Base-by-base conservation (phyloP, 2,797 vertebrate genomes). In the Tolypeutes matacus region DNA sequence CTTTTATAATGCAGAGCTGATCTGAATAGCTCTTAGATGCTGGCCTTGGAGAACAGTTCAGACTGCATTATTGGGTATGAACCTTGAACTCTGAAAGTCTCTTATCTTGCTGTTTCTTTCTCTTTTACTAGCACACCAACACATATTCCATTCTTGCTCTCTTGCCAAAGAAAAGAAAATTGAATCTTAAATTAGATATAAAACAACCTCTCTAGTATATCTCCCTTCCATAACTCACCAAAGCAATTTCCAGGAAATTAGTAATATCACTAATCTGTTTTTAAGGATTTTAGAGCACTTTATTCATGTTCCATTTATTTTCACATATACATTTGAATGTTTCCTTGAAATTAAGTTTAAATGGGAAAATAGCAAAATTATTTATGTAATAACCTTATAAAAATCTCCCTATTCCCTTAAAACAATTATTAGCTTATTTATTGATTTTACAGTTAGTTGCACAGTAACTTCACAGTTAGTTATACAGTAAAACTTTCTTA, bases 1-100 rank as follows among this genome's bases (percentile, higher is more conserved):
- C 53, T 98, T 93, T 81, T 72, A 92, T 86, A 94, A 58, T 15
- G 5, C 27, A 95, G 31, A 70, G 93, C 60, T 87, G 17, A 82
- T 87, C 7, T 91, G 34, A 93, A 85, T 80, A 81, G 25, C 31
- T 87, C 77, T 95, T 82, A 31, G 73, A 92, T 36, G 36, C 25
- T 87, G 77, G 56, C 46, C 93, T 96, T 95, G 83, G 73, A 87
- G 56, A 72, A 49, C 25, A 86, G 70, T 93, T 76, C 31, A 89
- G 17, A 89, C 8, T 81, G 46, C 7, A 69, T 83, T 84, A 75
- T 17, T 70, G 46, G 20, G 5, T 60, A 81, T 18, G 36, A 89
- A 91, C 60, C 49, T 87, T 86, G 65, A 93, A 62, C 39, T 82
- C 31, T 69, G n/a, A 13, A 46, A 92, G 56, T 29, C 64, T 86